Percentiles rank a stretch among this genome's conserved stretches.
Evolutionary conservation across 1,140 invertebrate species (phyloP).

Genomic region (Periplaneta americana): DNA sequence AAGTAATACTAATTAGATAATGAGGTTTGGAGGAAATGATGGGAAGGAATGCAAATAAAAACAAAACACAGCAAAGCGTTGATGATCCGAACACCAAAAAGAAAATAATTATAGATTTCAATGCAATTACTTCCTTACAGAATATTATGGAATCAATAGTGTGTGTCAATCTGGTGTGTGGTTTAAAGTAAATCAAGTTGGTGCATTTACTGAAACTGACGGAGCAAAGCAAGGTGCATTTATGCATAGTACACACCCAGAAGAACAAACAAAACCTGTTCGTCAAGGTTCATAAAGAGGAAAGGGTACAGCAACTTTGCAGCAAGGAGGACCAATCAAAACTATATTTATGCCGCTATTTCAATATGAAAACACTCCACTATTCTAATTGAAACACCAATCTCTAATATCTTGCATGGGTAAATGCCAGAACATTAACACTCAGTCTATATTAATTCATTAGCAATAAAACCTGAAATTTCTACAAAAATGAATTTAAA

Average conservation of each 20-base stretch:
- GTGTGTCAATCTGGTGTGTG: background rate
- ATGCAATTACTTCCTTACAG: background rate
- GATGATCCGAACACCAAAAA: conserved; percentile 4
- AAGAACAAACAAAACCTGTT: background rate
- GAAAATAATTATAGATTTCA: background rate
- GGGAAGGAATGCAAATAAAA: conserved; percentile 5
- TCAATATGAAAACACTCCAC: background rate
- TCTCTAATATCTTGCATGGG: no score
- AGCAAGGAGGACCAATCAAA: background rate
- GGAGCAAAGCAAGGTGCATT: background rate
- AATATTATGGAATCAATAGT: background rate
- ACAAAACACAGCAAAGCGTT: background rate
- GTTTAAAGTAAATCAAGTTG: background rate
- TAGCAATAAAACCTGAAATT: no score
- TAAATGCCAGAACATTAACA: no score
- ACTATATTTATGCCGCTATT: no score
- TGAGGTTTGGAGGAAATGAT: background rate
- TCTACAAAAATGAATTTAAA: no score
- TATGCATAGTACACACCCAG: background rate
- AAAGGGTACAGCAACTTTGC: background rate
- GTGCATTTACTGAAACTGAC: no score
- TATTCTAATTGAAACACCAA: background rate
- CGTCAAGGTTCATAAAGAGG: background rate
- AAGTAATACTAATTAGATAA: background rate
- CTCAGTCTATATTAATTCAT: no score